Evolutionary conservation across 2,797 vertebrate species (phyloP), one percentile per base, ranked within the genome.

Genomic region (Balearica regulorum): DNA sequence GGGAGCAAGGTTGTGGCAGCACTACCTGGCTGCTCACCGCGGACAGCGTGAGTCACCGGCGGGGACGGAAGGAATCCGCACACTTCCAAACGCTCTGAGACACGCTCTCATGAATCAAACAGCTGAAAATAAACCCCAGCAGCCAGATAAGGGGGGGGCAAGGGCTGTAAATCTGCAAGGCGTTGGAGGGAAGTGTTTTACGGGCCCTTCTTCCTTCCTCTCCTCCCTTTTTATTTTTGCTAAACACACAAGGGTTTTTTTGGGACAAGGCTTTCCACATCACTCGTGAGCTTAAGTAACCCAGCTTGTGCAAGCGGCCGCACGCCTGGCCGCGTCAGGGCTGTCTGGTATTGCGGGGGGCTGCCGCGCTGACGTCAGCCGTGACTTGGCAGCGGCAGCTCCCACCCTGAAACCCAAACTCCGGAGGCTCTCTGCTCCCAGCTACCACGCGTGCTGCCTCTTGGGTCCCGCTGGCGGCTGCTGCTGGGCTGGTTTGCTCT

Each of bases 251-350:
- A 31, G 28, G 26, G n/a, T 62, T 83, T 77, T 48, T 51, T 55
- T 39, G 41, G 70, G 66, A 64, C 49, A 6, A 3, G 20, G 33
- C 35, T 75, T 82, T 46, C 68, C n/a, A 21, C 43, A 48, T 28
- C 11, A 21, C 35, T 65, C 0, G 0, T 22, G 54, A 70, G 68
- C 28, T 35, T 13, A 16, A 51, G 46, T 20, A 89, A 11, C 57
- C 43, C 88, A 51, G 55, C 39, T 8, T 35, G 85, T 81, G 78
- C 89, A 86, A 68, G 87, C 1, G 1, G 57, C 55, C 3, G 1
- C 7, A 15, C 2, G 5, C 49, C 43, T 5, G 37, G 54, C 28
- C 0, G 5, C 13, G 43, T 58, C 39, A 1, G 53, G 55, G 10
- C 65, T 18, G 25, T 8, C 80, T 48, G 73, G 25, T 31, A 9